Evolutionary conservation across 2,113 vertebrate species (phyloP).

Genomic region (Cyphomyrus plagiostoma): DNA sequence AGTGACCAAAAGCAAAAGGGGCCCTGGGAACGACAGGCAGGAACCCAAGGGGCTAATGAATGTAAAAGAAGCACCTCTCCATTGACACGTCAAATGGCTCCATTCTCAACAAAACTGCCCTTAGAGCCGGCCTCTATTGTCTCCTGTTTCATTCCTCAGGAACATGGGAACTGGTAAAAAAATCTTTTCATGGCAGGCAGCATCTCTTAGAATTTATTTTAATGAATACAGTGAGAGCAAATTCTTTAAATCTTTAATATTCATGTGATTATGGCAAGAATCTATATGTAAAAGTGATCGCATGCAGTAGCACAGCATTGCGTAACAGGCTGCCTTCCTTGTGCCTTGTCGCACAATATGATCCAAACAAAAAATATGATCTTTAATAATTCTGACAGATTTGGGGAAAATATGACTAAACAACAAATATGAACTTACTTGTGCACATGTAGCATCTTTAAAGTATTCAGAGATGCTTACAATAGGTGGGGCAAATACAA

Average conservation of each 20-base stretch:
- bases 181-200: conserved; percentile 18
- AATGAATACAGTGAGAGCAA: neutral
- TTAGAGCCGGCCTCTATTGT: conserved; percentile 89
- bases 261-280: neutral
- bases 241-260: neutral
- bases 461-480: neutral
- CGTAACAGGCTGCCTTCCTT: too few species aligned
- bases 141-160: conserved; percentile 89
- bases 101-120: conserved; percentile 84
- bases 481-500: neutral
- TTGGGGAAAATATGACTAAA: neutral
- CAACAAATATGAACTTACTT: neutral
- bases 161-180: conserved; percentile 59
- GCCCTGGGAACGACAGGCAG: conserved; percentile 55
- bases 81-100: conserved; percentile 89
- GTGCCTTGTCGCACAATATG: too few species aligned
- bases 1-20: conserved; percentile 72
- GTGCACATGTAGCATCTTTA: neutral
- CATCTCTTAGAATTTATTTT: neutral
- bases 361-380: neutral
- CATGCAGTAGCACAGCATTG: too few species aligned
- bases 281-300: neutral
- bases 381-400: neutral
- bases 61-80: conserved; percentile 92
- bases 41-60: conserved; percentile 92